These are phyloP conservation scores for Idaea dimidiata DNA, from an alignment of 2,888 invertebrate genomes.

Conservation along the genomic window DNA sequence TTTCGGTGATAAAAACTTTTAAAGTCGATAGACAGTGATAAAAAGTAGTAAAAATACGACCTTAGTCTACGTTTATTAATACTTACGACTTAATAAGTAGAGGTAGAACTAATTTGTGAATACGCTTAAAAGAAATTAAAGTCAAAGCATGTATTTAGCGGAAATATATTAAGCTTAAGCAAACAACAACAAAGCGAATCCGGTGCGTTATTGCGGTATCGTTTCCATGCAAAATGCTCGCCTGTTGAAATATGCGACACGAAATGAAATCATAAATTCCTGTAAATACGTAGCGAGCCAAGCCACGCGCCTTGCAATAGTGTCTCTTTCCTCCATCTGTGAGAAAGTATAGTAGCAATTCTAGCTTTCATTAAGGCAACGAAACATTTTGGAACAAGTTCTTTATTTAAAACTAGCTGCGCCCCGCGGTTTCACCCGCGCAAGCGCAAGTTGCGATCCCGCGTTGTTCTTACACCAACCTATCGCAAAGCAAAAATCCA, in stretches of 20 bases:
- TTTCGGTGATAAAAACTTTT: too few species aligned
- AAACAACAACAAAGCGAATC: conserved; percentile 49
- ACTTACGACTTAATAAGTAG: too few species aligned
- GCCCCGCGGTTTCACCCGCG: too few species aligned
- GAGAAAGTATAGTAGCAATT: conserved; percentile 32
- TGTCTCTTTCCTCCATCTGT: conserved; percentile 32
- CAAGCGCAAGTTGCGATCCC: too few species aligned
- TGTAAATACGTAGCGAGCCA: conserved; percentile 54
- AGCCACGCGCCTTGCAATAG: conserved; percentile 40
- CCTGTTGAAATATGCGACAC: conserved; percentile 69
- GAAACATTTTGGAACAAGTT: conserved; percentile 34
- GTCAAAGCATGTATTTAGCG: conserved; percentile 19
- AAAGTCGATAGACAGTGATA: too few species aligned
- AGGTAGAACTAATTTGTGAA: too few species aligned
- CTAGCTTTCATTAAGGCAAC: conserved; percentile 38
- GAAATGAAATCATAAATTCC: conserved; percentile 76
- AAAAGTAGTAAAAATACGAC: too few species aligned
- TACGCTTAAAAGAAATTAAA: too few species aligned
- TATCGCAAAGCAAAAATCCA: too few species aligned
- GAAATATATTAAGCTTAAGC: conserved; percentile 42
- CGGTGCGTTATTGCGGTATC: conserved; percentile 56
- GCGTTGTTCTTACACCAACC: too few species aligned
- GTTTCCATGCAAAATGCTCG: conserved; percentile 64
- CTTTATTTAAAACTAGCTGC: conserved; percentile 13
- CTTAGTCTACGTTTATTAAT: too few species aligned